Evolutionary conservation across 1,140 invertebrate genomes (phyloP), one percentile per base, ranked within the genome.

Genomic region (Trissolcus basalis): DNA sequence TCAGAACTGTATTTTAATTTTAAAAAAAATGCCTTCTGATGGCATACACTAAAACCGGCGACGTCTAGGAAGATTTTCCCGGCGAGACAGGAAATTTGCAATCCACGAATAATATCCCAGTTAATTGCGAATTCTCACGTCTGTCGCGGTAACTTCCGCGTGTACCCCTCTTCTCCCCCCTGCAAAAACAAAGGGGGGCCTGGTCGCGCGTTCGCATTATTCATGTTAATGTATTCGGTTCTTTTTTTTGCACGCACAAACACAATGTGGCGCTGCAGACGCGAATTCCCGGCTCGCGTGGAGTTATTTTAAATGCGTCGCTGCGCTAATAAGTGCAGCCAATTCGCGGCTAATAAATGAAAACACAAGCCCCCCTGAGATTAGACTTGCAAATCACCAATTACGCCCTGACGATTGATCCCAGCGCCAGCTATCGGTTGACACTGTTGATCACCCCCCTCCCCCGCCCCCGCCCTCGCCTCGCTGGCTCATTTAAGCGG

Each of bases 351-450:
- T 83, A 85, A 86, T 82, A 84, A 83, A 83, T 81, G 79, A 83
- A 84, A 85, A 82, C 72, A 79, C 78, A 82, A 80, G 77, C 69
- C 61, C 53, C 11, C 55, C 53, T 36, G 55, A 9, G 16, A 84
- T 85, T 84, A 85, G 81, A 84, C 82, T 83, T 84, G 83, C 81
- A 83, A 82, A 86, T 87, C 55, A 51, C 48, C 79, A 85, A 83
- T 86, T 84, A 85, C 69, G 71, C 53, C 39, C 54, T 36, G 48
- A 56, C 53, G 39, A 43, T 39, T 11, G 9, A 48, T 59, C 50
- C 58, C 60, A 49, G 50, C 56, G 36, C 48, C 45, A 39, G 39
- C 47, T 27, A 55, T 64, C 61, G 50, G 56, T 44, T 43, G 58
- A 61, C 56, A 27, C 32, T 33, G 19, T 10, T 19, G 14, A 60